Evolutionary conservation across 1,140 invertebrate genomes (phyloP), one percentile per base, ranked within the genome.

Genomic region (Leptestheria dahalacensis): DNA sequence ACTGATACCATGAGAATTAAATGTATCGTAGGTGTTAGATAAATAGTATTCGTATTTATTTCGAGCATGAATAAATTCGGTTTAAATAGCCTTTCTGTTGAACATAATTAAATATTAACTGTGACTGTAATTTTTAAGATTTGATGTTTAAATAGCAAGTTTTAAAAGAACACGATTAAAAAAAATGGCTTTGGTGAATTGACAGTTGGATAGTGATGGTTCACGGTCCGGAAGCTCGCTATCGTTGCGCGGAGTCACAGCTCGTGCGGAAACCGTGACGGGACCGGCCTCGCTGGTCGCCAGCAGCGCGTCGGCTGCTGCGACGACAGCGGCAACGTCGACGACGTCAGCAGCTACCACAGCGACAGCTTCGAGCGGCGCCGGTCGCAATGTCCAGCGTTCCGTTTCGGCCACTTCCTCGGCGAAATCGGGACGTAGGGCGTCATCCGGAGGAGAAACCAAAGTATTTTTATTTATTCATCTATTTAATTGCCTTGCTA

Each of bases 211-310:
- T 78, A 91, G 88, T 67, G 91, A 93, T 73, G 91, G 92, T 68
- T 93, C 89, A 61, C 79, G 91, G 68, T 95, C 92, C 61, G 91
- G 92, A 54, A 95, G 91, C 69, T 93, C 88, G 67, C 79, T 96
- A 63, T 97, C 92, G 33, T 78, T 97, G 66, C 82, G 91, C 59
- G 90, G 90, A 73, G 85, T 91, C 65, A 82, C 85, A 62, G 68
- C 70, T 70, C 66, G 66, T 74, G 77, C 65, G 72, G 74, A 68
- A 74, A 71, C 72, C 70, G 75, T 70, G 72, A 68, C 78, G 71
- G 71, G 71, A 70, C 75, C 33, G 15, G 33, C 15, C 33, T 77
- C 70, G 79, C 64, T 84, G 91, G 69, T 88, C 88, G 69, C 6
- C 6, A 41, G 6, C 85, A 91, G 68, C 88, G 88, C 69, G 71